These are phyloP conservation scores for Temnopleurus reevesii DNA, from an alignment of 53 echinoderm and acorn worm genomes.

Conservation along the genomic window DNA sequence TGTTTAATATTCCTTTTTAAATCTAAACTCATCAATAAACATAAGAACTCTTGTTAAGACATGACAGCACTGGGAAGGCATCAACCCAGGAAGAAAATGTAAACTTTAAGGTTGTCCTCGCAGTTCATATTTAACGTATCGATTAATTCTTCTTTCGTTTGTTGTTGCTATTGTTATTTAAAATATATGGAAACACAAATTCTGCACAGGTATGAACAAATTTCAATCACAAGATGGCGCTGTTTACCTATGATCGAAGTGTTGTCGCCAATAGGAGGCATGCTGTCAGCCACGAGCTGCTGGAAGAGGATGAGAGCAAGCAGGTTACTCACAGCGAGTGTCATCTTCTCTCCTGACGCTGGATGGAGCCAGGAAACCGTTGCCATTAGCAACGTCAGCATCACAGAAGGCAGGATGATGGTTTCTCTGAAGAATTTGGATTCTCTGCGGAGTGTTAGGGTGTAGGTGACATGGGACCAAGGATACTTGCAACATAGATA, in stretches of 20 bases:
- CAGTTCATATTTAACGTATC: no score
- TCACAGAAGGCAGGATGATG: constrained; percentile 69
- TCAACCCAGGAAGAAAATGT: no score
- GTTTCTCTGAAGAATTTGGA: constrained; percentile 40
- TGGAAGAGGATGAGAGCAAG: constrained; percentile 83
- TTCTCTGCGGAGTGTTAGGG: constrained; percentile 5
- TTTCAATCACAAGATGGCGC: neutral
- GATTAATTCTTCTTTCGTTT: no score
- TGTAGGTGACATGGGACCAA: constrained; percentile 45
- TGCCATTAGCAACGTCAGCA: constrained; percentile 66
- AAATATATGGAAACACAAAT: no score
- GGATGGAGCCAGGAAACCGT: constrained; percentile 74
- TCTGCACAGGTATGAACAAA: no score
- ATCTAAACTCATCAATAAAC: no score
- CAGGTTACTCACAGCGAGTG: constrained; percentile 75
- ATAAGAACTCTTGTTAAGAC: no score
- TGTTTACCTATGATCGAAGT: constrained; percentile 43
- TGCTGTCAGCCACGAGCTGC: constrained; percentile 76
- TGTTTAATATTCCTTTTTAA: no score
- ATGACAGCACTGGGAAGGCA: no score
- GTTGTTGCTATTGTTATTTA: no score
- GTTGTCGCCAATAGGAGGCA: constrained; percentile 78
- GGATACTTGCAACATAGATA: constrained; percentile 43
- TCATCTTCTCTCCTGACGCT: constrained; percentile 86
- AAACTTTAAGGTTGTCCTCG: no score